phyloP scores from a whole-genome alignment of 2,113 vertebrate species.

The Myrmophylax atrothorax region DNA sequence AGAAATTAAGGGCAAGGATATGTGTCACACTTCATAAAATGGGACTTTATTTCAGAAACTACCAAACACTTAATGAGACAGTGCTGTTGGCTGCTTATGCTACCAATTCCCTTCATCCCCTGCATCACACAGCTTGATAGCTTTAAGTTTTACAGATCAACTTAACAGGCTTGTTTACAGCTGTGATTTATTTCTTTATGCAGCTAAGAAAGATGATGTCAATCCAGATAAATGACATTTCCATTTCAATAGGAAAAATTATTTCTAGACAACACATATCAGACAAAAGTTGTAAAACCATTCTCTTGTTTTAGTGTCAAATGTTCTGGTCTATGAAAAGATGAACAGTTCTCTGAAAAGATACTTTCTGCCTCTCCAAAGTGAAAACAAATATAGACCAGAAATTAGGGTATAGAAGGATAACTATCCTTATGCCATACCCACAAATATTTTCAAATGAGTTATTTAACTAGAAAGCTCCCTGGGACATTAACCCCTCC shows the following conservation, averaged over 20 bases:
- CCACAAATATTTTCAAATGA: neutral
- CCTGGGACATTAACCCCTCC: fast-evolving
- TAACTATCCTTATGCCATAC: neutral
- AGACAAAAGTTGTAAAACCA: neutral
- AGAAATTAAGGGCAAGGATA: neutral
- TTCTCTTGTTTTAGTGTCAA: neutral
- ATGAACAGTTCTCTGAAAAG: neutral
- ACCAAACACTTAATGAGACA: neutral
- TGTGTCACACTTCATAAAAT: neutral
- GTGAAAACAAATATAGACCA: neutral
- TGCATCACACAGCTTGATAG: neutral
- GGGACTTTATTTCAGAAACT: neutral
- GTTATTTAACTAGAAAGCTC: neutral
- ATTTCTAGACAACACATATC: neutral
- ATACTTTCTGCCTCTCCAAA: neutral
- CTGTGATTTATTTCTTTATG: neutral
- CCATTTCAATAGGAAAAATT: neutral
- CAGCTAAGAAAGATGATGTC: neutral
- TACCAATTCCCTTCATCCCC: neutral
- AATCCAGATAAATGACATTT: neutral
- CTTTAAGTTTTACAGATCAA: neutral
- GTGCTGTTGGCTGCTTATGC: neutral
- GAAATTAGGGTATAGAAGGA: neutral
- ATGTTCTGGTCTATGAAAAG: neutral
- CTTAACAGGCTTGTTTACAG: neutral